Conservation (phyloP, 2,888 invertebrate species). For the Brachyptera putata region DNA sequence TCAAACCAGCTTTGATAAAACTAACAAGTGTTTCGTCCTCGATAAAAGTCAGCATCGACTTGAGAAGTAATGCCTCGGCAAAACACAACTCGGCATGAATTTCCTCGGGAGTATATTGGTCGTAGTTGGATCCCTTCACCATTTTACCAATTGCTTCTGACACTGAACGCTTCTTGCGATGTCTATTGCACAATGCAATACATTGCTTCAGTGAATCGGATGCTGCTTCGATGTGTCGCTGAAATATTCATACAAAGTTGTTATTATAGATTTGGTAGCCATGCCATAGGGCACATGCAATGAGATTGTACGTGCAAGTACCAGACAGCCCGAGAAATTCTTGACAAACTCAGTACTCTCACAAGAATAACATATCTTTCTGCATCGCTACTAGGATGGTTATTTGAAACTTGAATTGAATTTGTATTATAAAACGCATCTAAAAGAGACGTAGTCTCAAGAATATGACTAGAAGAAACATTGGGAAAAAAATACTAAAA, state of each 20-base stretch:
- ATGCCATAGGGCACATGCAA: too few relatives aligned
- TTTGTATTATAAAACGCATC: too few relatives aligned
- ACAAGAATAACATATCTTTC: too few relatives aligned
- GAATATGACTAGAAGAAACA: too few relatives aligned
- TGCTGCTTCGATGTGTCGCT: conserved; percentile 66
- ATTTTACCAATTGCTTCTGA: conserved; percentile 80
- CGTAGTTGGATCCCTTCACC: conserved; percentile 70
- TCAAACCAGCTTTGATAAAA: conserved; percentile 88
- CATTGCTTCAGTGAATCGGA: conserved; percentile 71
- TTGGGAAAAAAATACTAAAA: too few relatives aligned
- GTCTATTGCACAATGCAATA: conserved; percentile 70
- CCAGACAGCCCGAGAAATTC: too few relatives aligned
- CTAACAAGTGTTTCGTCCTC: conserved; percentile 92
- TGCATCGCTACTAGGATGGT: too few relatives aligned
- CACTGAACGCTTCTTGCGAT: conserved; percentile 63
- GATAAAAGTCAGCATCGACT: conserved; percentile 86
- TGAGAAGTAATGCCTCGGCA: conserved; percentile 84
- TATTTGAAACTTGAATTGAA: too few relatives aligned
- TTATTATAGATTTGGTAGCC: too few relatives aligned
- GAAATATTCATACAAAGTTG: conserved; percentile 7
- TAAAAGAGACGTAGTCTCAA: too few relatives aligned
- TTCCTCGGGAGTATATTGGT: conserved; percentile 70
- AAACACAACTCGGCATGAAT: conserved; percentile 94
- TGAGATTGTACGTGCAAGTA: too few relatives aligned
- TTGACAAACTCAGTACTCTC: too few relatives aligned